These are phyloP conservation scores for Oreochromis spilurus DNA, from an alignment of 2,113 vertebrate species.

Conservation along the genomic window DNA sequence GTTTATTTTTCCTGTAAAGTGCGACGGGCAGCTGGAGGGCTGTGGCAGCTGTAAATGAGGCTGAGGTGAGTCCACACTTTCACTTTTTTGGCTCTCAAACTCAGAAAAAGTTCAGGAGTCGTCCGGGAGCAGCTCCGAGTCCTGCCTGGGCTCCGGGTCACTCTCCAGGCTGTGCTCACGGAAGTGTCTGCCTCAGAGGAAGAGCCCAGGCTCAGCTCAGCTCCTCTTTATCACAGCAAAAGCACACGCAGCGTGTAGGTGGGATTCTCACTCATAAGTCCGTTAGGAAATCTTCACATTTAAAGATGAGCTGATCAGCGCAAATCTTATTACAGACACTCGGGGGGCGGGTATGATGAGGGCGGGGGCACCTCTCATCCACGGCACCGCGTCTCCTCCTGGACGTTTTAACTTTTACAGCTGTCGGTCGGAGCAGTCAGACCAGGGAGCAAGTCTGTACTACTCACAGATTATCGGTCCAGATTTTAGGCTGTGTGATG, in stretches of 20 bases:
- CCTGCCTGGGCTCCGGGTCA: background rate
- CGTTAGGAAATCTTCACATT: background rate
- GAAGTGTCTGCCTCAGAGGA: background rate
- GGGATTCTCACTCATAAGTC: background rate
- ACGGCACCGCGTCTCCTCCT: rapidly evolving
- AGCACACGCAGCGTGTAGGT: background rate
- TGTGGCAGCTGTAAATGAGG: background rate
- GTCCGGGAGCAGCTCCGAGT: background rate
- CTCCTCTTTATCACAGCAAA: background rate
- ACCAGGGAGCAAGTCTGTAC: background rate
- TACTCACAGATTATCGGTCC: background rate
- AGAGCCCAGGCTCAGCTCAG: background rate
- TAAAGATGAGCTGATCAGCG: background rate
- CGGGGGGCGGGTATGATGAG: background rate
- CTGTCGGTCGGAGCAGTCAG: background rate
- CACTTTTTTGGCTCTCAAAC: background rate
- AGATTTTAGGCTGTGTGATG: background rate
- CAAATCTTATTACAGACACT: rapidly evolving
- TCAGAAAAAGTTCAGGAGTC: background rate
- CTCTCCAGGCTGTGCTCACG: background rate
- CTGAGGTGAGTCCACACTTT: background rate
- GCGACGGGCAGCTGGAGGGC: background rate
- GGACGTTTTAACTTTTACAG: background rate
- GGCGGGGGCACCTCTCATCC: background rate
- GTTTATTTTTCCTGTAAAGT: background rate